Base-by-base conservation (phyloP, 2,797 vertebrate genomes). In the Ispidina lecontei region DNA sequence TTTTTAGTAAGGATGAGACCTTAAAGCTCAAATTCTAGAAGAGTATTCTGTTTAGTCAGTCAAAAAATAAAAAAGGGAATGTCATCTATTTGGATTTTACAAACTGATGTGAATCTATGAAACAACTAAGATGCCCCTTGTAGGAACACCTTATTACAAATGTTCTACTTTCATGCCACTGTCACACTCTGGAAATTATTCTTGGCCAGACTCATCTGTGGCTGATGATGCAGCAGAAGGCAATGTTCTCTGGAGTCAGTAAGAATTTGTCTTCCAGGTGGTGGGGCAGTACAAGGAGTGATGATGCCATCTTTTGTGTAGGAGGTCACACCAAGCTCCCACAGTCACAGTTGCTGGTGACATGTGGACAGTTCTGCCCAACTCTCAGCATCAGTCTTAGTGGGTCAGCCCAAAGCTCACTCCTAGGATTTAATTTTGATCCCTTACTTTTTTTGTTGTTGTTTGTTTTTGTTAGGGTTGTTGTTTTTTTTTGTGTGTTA, bases 181-280 rank as follows among this genome's bases (percentile, higher is more conserved):
- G 65, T 80, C 54, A 58, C 69, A 59, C 62, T 89, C 54, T 58
- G 69, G 74, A 76, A 86, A 67, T 56, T n/a, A 84, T 74, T 91
- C 84, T 93, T 87, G 79, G 87, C 92, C 65, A 52, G 78, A 43
- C 39, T 77, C 15, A 14, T 74, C 75, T 2, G 0, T 64, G 71
- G 64, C 69, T 89, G 92, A 56, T 82, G 81, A 93, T 82, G 74
- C 68, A 93, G 86, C 91, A 94, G 92, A 93, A 91, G 78, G 75
- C 55, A 91, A 10, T 52, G 79, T 83, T 95, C 82, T 72, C 79
- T 71, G 39, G 46, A 89, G 47, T 78, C 76, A 65, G 47, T 54
- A 62, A 52, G 84, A 83, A 91, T 64, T 87, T 1, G 1, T 82
- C 21, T 62, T 68, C 46, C 87, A 91, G 87, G 84, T 81, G 89